Percentiles rank a stretch among this genome's conserved stretches.
Evolutionary conservation across 2,888 invertebrate species (phyloP).

Genomic region (Physocephala rufipes): DNA sequence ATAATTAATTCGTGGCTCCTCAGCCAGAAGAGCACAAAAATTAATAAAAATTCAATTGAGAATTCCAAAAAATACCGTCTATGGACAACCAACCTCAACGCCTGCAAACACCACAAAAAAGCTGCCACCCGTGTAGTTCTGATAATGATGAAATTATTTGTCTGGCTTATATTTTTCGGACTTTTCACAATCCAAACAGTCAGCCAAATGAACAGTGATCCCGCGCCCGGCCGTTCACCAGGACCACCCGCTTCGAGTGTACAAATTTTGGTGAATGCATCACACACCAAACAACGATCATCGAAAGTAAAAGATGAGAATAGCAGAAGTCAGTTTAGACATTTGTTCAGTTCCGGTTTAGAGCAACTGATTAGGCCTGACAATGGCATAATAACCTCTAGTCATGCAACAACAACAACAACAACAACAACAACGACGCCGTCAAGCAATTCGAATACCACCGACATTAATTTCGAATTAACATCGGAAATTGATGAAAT

Average conservation of each 20-base stretch:
- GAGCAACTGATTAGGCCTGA: not conserved
- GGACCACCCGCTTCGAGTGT: conserved; percentile 71
- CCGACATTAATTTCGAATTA: conserved; percentile 34
- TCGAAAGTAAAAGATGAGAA: no score
- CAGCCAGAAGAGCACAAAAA: not conserved
- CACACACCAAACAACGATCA: conserved; percentile 4
- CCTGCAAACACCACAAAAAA: conserved; percentile 41
- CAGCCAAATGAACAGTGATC: conserved; percentile 70
- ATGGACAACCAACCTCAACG: conserved; percentile 49
- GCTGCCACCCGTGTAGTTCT: conserved; percentile 50
- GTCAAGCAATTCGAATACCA: conserved; percentile 18
- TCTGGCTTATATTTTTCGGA: conserved; percentile 54
- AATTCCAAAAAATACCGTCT: conserved; percentile 42
- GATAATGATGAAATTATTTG: conserved; percentile 56
- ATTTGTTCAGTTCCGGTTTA: not conserved
- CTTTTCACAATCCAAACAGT: conserved; percentile 55
- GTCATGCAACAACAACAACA: conserved; percentile 13
- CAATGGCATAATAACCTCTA: not conserved
- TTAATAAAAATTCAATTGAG: not conserved
- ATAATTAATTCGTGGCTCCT: not conserved
- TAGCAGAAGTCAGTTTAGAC: not conserved
- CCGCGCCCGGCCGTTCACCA: conserved; percentile 74
- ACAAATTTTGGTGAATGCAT: not conserved
- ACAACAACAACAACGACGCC: conserved; percentile 15
- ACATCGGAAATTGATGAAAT: conserved; percentile 33